These are phyloP conservation scores for Lasioglossum baleicum DNA, from an alignment of 1,140 invertebrate species.

Conservation along the genomic window DNA sequence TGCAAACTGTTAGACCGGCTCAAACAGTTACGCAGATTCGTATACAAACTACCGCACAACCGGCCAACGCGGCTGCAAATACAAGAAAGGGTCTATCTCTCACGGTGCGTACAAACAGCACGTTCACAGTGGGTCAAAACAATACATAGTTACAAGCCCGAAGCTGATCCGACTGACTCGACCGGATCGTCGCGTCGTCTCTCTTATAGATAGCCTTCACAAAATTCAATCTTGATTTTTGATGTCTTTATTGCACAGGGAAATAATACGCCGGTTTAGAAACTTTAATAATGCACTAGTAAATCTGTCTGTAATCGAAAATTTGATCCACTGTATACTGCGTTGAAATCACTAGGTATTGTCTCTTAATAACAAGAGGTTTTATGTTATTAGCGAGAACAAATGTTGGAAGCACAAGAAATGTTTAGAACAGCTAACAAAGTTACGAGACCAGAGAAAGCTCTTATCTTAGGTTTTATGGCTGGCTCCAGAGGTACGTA, in stretches of 20 bases:
- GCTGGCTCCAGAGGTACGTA: constrained; percentile 92
- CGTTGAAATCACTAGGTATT: not conserved
- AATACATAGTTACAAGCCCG: no score
- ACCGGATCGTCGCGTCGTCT: no score
- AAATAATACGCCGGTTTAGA: no score
- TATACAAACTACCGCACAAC: constrained; percentile 79
- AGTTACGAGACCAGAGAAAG: constrained; percentile 97
- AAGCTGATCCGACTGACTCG: no score
- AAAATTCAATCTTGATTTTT: no score
- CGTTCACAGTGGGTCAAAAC: constrained; percentile 1
- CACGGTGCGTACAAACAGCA: constrained; percentile 82
- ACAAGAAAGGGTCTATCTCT: constrained; percentile 87
- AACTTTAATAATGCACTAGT: no score
- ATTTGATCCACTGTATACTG: no score
- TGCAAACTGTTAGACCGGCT: constrained; percentile 78
- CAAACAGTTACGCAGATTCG: constrained; percentile 81
- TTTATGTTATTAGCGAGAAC: constrained; percentile 87
- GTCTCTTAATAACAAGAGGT: constrained; percentile 18
- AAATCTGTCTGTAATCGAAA: no score
- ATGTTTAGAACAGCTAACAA: constrained; percentile 98
- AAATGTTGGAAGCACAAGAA: constrained; percentile 98
- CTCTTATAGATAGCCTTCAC: no score
- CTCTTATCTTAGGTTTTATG: constrained; percentile 98
- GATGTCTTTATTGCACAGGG: no score
- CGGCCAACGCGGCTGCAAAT: constrained; percentile 81